Base-by-base conservation (phyloP, 2,113 vertebrate species). In the Gobius niger region DNA sequence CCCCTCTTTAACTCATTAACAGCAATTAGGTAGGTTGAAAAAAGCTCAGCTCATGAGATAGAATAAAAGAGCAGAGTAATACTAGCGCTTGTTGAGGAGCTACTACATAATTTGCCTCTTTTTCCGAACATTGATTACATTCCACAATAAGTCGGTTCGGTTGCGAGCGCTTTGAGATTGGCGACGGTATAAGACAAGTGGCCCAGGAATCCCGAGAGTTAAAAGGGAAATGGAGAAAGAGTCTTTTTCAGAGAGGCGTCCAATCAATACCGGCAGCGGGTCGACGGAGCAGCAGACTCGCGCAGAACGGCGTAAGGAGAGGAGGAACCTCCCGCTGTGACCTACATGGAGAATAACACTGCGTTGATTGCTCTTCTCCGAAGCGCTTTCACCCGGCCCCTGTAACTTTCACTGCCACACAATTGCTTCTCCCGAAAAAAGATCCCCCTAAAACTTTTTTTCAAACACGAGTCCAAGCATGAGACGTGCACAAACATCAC, bases 361-460 rank as follows among this genome's bases (percentile, higher is more conserved):
- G 10, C 65, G 65, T 15, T 83, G 83, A 88, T 88, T 87, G 80
- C 76, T 71, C 61, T 78, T 76, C 70, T 77, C 57, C 5, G 47
- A 74, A 59, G 40, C 14, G 56, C 71, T 75, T 79, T 76, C 73
- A 64, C 44, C 64, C 64, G 19, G 13, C 68, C 61, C 61, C 63
- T 49, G 42, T 63, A 69, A 69, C 76, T 60, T 78, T 79, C 47
- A 44, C 65, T 52, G 54, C 76, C 50, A 44, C 7, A 42, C 10
- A 66, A 78, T 77, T 81, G 74, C 57, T 75, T 75, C 73, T 50
- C 14, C 11, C 10, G 13, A 44, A 76, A 76, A 76, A 73, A 73
- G 75, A 71, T 44, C 57, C 47, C 51, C 64, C 46, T 62, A 40
- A 24, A 72, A 71, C 59, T 70, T 49, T 57, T 70, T 49, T 57